Base-by-base conservation (phyloP, 2,113 vertebrate species). In the Varanus salvator region DNA sequence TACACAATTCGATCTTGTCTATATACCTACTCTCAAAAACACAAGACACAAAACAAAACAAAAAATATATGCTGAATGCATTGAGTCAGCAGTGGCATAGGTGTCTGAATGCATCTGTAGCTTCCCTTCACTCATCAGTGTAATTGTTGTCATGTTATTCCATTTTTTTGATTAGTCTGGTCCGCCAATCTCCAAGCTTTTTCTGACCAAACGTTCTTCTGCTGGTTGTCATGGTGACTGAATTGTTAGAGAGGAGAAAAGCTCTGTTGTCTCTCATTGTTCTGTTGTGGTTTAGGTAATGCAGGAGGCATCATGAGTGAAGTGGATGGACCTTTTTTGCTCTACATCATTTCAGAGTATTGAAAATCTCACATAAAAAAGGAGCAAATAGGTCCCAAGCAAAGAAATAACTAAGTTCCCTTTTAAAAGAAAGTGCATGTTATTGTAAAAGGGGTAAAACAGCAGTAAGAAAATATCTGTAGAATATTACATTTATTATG, bases 261-360 rank as follows among this genome's bases (percentile, higher is more conserved):
- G 96, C 96, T 96, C 96, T 97, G 97, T 97, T 97, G 97, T 97
- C 97, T 97, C 96, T 97, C 97, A 98, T 97, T 98, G 97, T 98
- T 97, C 97, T 97, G 96, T 97, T 97, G 97, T 97, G 97, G 96
- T 98, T 98, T 97, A 97, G 97, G 97, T 98, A 98, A 97, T 96
- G 95, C 97, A 96, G 96, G 97, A 98, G 97, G 97, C 97, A 97
- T 97, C 97, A 97, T 97, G 94, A 97, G 97, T 98, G 97, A 97
- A 98, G 97, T 98, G 97, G 97, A 97, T 97, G 97, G 97, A 97
- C 97, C 97, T 98, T 98, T 97, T 97, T 97, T 96, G 96, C 97
- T 97, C 97, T 89, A 96, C 97, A 96, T 97, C 97, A 97, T 97
- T 97, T 97, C 97, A 78, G 93, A 96, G 97, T 96, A 98, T 97